Base-by-base conservation (phyloP, 2,888 invertebrate genomes). In the Falcaria lacertinaria region DNA sequence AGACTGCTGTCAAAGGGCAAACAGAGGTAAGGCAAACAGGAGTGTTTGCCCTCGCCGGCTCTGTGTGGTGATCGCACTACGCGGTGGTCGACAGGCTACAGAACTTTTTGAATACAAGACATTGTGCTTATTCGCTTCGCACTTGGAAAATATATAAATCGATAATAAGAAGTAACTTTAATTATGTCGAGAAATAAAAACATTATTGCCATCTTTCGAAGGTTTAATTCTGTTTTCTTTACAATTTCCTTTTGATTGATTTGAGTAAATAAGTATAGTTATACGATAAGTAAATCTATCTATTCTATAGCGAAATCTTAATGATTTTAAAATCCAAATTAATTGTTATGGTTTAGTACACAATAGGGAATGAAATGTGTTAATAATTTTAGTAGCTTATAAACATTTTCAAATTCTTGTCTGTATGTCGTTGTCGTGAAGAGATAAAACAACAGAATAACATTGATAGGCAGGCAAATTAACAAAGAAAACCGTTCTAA, bases 1-100 rank as follows among this genome's bases (percentile, higher is more conserved):
- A 84, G 83, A 84, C 74, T 82, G 87, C 85, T 86, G 87, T 86
- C 88, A 87, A 87, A 87, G 80, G 77, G 75, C 74, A 87, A 87
- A 87, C 84, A 87, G 57, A 63, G 52, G 62, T 51, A 73, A 60
- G 55, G 74, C 60, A 80, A 82, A 84, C 83, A 83, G 39, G 43
- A 46, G 52, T 79, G 78, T 81, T 82, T 81, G 74, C 56, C 19
- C 19, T 19, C 19, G 19, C 19, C 65, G 75, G 74, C 80, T 70
- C 79, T 73, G 80, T 76, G 71, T 71, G 67, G 73, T 71, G 74
- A 63, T n/a, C n/a, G n/a, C 53, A 54, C 70, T 54, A 60, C 60
- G 74, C 57, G 74, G 80, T 79, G 81, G 81, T 79, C 80, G 79
- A n/a, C n/a, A n/a, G n/a, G n/a, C n/a, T n/a, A n/a, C n/a, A n/a